Conservation (phyloP, 2,797 vertebrate species). For the Aplochiton taeniatus region DNA sequence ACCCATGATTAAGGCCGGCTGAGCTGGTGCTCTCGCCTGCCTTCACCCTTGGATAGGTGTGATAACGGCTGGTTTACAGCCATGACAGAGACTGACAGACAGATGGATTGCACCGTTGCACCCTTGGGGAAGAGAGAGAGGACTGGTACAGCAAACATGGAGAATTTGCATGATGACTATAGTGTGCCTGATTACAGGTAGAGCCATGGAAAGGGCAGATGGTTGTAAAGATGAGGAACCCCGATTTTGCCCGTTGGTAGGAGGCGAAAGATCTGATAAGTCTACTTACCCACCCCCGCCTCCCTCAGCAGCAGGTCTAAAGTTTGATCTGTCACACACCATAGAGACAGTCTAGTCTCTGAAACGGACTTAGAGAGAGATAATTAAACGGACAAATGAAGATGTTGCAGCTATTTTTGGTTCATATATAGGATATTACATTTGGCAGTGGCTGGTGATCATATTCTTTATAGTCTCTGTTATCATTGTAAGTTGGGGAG, state of each 20-base stretch:
- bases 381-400: no score
- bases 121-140: not conserved
- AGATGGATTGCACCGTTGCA: not conserved
- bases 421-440: no score
- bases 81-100: not conserved
- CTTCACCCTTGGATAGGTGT: conserved; percentile 3
- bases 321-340: no score
- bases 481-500: no score
- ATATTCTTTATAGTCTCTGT: no score
- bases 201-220: conserved; percentile 10
- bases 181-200: not conserved
- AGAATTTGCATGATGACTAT: conserved; percentile 6
- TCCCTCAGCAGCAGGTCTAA: no score
- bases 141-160: not conserved
- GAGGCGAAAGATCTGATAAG: not conserved
- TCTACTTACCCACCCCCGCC: not conserved
- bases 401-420: no score
- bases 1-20: not conserved
- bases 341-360: no score
- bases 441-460: no score
- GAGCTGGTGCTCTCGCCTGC: not conserved
- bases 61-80: not conserved
- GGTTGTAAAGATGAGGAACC: not conserved
- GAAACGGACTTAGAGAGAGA: no score
- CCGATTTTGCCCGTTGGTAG: not conserved